Base-by-base conservation (phyloP, 1,140 invertebrate species). In the Coenobita brevimanus region DNA sequence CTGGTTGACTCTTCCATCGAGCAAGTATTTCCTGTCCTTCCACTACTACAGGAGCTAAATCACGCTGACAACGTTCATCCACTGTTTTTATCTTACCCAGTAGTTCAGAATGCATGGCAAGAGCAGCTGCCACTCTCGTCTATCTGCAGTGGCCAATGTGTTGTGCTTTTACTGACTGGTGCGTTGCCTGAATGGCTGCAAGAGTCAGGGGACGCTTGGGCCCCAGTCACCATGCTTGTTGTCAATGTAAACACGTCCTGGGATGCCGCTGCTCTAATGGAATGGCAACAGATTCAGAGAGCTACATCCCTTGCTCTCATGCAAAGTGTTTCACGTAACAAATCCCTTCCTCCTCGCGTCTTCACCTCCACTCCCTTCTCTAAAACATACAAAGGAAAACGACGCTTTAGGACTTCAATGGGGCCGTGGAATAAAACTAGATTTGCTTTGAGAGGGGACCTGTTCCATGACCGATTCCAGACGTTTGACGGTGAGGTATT, bases 91-190 rank as follows among this genome's bases (percentile, higher is more conserved):
- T 10, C 54, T 21, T 27, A 46, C 30, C 41, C 79, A 17, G 33
- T 17, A 27, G n/a, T n/a, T 38, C 0, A 4, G 33, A 24, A 36
- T 64, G 13, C 33, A 64, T 4, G 38, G 33, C 6, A n/a, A n/a
- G n/a, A n/a, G n/a, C n/a, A n/a, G n/a, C n/a, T n/a, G n/a, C n/a
- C n/a, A n/a, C n/a, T n/a, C n/a, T n/a, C n/a, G n/a, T n/a, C n/a
- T n/a, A n/a, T n/a, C n/a, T n/a, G n/a, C n/a, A n/a, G n/a, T n/a
- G 60, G 79, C 46, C 54, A 36, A 10, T 81, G 57, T 64, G 60
- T 38, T 2, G 21, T 81, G 6, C 6, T 81, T 43, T 38, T 81
- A 6, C 10, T 81, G 0, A 21, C 54, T 4, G 60, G 24, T 10
- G 30, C 21, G 10, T 38, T 24, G 38, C 79, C 79, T 13, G 21